Evolutionary conservation across 2,797 vertebrate species (phyloP), one percentile per base, ranked within the genome.

Genomic region (Melanotaenia trifasciata): DNA sequence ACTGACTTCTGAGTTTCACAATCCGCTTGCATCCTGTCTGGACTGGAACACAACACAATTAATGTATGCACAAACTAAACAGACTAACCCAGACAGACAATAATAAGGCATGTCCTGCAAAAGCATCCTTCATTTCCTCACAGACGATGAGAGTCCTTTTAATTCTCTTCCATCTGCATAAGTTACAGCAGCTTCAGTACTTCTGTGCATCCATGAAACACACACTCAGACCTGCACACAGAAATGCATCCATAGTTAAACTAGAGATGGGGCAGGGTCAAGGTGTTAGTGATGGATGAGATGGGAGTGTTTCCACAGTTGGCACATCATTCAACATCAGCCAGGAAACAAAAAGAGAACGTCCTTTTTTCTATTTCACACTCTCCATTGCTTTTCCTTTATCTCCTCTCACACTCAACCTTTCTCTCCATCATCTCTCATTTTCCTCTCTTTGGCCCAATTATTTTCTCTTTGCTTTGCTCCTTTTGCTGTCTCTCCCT

Each of bases 1-100:
- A 94, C 90, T 90, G 90, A 91, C 87, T 92, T 80, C 77, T 80
- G 90, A 93, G 90, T 91, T 91, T 88, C 87, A 83, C 87, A 77
- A 90, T 90, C 83, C 65, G 67, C 91, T 89, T 70, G 87, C 82
- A 92, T 93, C 86, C 90, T 91, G 90, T 93, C 90, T 90, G 82
- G 81, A 81, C 87, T 88, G 80, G 87, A 90, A 88, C 82, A 78
- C 87, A 78, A 85, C 79, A 68, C 84, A 84, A 89, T 85, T 86
- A 90, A 84, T 70, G 47, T 67, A 81, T 72, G 58, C 66, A 80
- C 62, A 80, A 50, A 56, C 45, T 64, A 62, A 66, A 71, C 32
- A 60, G 36, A 35, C 28, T 33, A 50, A 22, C 54, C 26, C 43
- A 30, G 60, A 33, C 47, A 69, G 14, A 58, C 50, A 67, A 28